Percentiles rank a stretch among this genome's conserved stretches.
These are phyloP conservation scores for Menura novaehollandiae DNA, from an alignment of 2,113 vertebrate species.

Conservation along the genomic window DNA sequence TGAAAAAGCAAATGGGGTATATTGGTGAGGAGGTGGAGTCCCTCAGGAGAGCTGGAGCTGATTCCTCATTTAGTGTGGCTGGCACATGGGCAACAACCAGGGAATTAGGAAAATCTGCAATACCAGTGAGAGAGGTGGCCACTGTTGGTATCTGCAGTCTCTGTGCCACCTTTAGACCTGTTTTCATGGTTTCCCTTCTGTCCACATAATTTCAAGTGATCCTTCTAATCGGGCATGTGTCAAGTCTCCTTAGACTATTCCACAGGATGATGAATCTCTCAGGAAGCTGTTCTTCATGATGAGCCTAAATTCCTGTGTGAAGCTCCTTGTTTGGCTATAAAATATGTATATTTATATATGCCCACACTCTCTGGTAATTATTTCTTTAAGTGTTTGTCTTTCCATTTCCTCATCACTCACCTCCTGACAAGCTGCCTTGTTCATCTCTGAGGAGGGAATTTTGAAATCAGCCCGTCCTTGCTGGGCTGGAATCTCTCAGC, in stretches of 20 bases:
- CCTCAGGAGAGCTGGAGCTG: background rate
- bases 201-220: background rate
- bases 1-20: background rate
- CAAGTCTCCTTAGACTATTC: background rate
- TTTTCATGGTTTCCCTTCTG: background rate
- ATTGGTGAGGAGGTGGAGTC: background rate
- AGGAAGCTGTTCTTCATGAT: background rate
- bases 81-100: background rate
- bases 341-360: background rate
- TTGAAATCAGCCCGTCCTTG: background rate
- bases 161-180: background rate
- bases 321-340: background rate
- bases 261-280: background rate
- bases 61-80: background rate
- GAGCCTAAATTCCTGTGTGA: background rate
- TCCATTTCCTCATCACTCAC: conserved; percentile 5
- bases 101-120: background rate
- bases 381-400: conserved; percentile 4
- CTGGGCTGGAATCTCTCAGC: background rate
- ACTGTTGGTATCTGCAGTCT: background rate
- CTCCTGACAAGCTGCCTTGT: background rate
- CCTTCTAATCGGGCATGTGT: background rate
- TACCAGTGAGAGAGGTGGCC: background rate
- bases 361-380: background rate
- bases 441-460: background rate